phyloP scores from a whole-genome alignment of 1,140 invertebrate species.

The Zeugodacus cucurbitae region DNA sequence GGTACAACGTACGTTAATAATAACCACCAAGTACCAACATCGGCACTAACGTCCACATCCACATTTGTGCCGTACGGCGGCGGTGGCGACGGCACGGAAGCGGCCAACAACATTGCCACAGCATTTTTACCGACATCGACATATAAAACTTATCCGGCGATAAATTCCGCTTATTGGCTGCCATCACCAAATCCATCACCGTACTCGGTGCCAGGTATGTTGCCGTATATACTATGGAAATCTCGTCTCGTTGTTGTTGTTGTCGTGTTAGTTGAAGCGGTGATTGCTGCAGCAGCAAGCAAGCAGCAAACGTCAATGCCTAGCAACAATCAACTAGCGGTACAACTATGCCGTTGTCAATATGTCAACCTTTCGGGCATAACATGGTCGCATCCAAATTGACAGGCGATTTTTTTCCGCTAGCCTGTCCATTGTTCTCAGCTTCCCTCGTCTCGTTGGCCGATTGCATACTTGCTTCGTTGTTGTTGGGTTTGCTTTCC shows the following conservation, averaged over 20 bases:
- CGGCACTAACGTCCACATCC: constrained; percentile 47
- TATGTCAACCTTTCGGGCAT: constrained; percentile 16
- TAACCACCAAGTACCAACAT: constrained; percentile 35
- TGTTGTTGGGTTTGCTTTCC: background rate
- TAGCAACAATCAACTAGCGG: background rate
- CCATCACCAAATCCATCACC: constrained; percentile 78
- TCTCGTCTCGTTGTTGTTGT: background rate
- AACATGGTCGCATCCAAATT: background rate
- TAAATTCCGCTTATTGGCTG: constrained; percentile 83
- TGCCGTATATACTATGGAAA: background rate
- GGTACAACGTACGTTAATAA: background rate
- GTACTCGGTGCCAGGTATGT: constrained; percentile 80
- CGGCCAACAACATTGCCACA: background rate
- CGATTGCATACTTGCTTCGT: background rate
- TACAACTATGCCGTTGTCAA: background rate
- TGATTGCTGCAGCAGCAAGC: constrained; percentile 40
- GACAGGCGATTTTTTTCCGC: background rate
- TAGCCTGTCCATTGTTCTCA: background rate
- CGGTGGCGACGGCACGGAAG: background rate
- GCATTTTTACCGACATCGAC: constrained; percentile 40
- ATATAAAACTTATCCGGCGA: constrained; percentile 75
- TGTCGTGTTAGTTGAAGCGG: background rate
- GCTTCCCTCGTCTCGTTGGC: background rate
- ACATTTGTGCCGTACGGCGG: background rate
- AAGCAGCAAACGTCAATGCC: constrained; percentile 40